Percentiles rank a stretch among this genome's conserved stretches.
Conservation (phyloP, 1,140 invertebrate species). For the Armadillidium nasatum region DNA sequence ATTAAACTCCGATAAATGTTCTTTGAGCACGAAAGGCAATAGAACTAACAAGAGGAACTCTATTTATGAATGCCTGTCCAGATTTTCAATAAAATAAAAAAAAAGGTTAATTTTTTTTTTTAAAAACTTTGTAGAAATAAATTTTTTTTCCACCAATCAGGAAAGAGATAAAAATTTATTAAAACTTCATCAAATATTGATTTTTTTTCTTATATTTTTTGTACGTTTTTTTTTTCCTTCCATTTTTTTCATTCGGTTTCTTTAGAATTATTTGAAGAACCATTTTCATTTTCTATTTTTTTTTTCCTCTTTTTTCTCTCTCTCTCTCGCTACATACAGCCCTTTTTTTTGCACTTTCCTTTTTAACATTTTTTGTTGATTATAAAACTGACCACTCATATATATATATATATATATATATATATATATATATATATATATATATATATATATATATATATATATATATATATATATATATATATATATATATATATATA, state of each 20-base stretch:
- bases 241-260: neutral
- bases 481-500: neutral
- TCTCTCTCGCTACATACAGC: neutral
- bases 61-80: no score
- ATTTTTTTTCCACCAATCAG: neutral
- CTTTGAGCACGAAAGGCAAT: no score
- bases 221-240: neutral
- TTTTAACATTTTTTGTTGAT: neutral
- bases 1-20: no score
- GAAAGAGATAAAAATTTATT: constrained; percentile 7
- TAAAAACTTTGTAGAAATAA: neutral
- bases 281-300: neutral
- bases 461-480: constrained; percentile 9
- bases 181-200: neutral
- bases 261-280: neutral
- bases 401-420: constrained; percentile 15
- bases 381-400: neutral
- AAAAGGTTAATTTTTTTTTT: no score
- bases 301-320: no score
- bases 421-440: constrained; percentile 15
- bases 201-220: neutral
- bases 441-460: neutral
- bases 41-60: no score
- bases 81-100: no score
- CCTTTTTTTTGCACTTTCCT: no score